Conservation (phyloP, 2,113 vertebrate species). For the Coptodon bakossiorum region DNA sequence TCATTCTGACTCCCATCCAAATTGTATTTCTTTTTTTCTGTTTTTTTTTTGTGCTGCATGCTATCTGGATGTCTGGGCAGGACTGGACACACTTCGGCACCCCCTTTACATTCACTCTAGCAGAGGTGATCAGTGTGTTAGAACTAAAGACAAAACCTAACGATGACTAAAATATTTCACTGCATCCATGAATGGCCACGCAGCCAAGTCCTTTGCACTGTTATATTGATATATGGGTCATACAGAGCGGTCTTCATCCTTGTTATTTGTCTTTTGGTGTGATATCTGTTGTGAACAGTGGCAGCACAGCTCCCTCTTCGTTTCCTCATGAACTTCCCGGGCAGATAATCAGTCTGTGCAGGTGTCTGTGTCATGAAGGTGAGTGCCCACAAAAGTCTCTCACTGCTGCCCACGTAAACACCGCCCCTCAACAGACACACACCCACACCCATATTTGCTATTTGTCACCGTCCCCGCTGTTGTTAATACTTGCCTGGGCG, state of each 20-base stretch:
- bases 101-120: neutral
- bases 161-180: neutral
- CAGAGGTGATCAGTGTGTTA: neutral
- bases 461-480: constrained; percentile 2
- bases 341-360: neutral
- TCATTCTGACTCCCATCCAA: constrained; percentile 4
- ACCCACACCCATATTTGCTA: neutral
- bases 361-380: neutral
- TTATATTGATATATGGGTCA: neutral
- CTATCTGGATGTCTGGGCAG: neutral
- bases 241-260: neutral
- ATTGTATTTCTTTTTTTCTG: neutral
- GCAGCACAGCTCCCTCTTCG: neutral
- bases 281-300: neutral
- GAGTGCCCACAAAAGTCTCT: neutral
- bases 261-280: neutral
- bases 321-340: neutral
- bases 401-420: neutral
- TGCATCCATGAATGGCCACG: neutral
- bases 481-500: neutral
- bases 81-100: neutral
- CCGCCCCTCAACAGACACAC: neutral
- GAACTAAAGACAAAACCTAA: neutral
- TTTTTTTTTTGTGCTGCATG: neutral
- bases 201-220: neutral